Evolutionary conservation across 1,140 invertebrate species (phyloP), one percentile per base, ranked within the genome.

Genomic region (Lepidurus couesii): DNA sequence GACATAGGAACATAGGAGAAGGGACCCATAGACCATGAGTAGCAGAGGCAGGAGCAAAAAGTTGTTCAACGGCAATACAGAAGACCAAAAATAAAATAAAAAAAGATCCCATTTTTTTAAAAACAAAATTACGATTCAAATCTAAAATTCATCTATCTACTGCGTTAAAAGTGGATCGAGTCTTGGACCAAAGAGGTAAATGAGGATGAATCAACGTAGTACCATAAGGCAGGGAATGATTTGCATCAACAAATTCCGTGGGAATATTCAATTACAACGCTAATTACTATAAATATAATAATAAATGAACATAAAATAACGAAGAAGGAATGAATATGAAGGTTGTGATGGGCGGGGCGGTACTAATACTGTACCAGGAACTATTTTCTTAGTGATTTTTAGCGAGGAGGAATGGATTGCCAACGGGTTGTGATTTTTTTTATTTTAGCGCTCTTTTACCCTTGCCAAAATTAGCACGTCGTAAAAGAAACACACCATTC

Each of bases 11-110:
- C 4, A 65, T 9, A 16, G 53, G 53, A 21, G 53, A 65, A 13
- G 21, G 53, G 53, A 65, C 53, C 53, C 53, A 65, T 21, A 65
- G 53, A 65, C 53, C 53, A 65, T 65, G 53, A 16, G 13, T 65
- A 65, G 53, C 53, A 65, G 53, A 65, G 53, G 53, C 53, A 65
- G 53, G 53, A 65, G 53, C 53, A 65, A 21, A n/a, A 65, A 65
- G 53, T n/a, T 65, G n/a, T 65, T 21, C 53, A 65, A 65, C 16
- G 53, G 53, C 53, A 65, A 65, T 21, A 65, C 53, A 65, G n/a
- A 65, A 65, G 45, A 47, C 34, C 34, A 34, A 34, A 34, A 34
- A 4, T 34, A 34, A 34, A 34, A 4, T 34, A 21, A 65, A 65
- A 65, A 65, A 21, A 65, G 13, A 65, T 2, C 16, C 53, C 53